A percentile compares a stretch with the other conserved stretches of the same genome.
Evolutionary conservation across 2,113 vertebrate genomes (phyloP).

Genomic region (Catharus bicknelli): DNA sequence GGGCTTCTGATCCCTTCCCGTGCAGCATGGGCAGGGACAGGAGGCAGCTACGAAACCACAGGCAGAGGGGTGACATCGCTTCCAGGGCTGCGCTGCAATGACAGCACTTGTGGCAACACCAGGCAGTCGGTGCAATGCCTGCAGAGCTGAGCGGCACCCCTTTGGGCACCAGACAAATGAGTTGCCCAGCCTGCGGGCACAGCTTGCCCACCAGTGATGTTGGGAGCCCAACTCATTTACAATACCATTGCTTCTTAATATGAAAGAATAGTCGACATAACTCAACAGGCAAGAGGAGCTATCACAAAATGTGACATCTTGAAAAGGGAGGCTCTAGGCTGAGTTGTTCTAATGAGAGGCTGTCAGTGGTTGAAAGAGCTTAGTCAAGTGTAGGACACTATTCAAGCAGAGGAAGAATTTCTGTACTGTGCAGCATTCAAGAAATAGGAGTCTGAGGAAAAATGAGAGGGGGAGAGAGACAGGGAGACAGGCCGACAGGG

Average conservation of each 20-base stretch:
- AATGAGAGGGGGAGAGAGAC: background rate
- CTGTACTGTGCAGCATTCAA: background rate
- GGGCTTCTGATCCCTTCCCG: background rate
- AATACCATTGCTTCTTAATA: background rate
- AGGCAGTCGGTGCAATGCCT: background rate
- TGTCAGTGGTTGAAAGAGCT: background rate
- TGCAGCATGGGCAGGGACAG: background rate
- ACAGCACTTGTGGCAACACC: background rate
- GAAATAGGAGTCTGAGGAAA: background rate
- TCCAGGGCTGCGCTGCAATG: fast-evolving
- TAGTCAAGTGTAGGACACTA: constrained; percentile 10
- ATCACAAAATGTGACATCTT: background rate
- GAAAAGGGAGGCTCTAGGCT: background rate
- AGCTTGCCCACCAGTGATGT: background rate
- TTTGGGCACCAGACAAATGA: background rate
- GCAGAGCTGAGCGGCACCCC: background rate
- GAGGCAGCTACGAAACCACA: background rate
- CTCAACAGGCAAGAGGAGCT: background rate
- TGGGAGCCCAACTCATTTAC: background rate
- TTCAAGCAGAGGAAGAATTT: constrained; percentile 10
- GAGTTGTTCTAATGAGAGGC: constrained; percentile 30
- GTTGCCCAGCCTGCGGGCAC: background rate
- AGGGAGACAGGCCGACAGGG: fast-evolving
- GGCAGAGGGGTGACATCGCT: background rate
- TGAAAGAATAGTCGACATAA: background rate